These are phyloP conservation scores for Murina feae DNA, from an alignment of 2,113 vertebrate species.

Conservation along the genomic window DNA sequence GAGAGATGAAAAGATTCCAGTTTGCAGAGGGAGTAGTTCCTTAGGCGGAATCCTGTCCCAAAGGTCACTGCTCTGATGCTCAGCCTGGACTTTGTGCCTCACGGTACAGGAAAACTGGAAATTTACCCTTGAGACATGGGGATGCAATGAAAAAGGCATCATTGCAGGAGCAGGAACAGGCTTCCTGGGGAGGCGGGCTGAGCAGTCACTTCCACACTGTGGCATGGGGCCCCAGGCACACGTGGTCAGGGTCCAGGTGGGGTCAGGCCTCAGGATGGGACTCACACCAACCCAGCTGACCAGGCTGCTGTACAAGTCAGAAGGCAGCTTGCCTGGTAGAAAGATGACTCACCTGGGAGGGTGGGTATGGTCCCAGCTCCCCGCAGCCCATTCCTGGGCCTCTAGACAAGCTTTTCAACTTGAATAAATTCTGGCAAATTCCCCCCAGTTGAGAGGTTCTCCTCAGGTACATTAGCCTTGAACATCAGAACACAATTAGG, in stretches of 20 bases:
- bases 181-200: not conserved
- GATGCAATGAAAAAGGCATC: not conserved
- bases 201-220: not conserved
- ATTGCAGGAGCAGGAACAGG: not conserved
- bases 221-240: fast-evolving
- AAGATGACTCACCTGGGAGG: fast-evolving
- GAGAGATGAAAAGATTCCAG: not conserved
- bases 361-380: not conserved
- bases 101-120: not conserved
- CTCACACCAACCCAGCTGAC: not conserved
- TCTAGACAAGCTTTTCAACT: not conserved
- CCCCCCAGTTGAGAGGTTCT: not conserved
- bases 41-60: not conserved
- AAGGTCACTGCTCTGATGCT: not conserved
- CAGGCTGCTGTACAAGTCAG: not conserved
- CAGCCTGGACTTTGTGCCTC: not conserved
- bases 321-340: not conserved
- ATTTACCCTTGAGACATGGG: not conserved
- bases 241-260: not conserved
- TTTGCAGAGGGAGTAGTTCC: not conserved
- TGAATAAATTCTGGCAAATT: not conserved
- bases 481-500: not conserved
- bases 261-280: not conserved
- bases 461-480: not conserved
- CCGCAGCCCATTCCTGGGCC: not conserved